Evolutionary conservation across 1,140 invertebrate species (phyloP).

Genomic region (Agraylea sexmaculata): DNA sequence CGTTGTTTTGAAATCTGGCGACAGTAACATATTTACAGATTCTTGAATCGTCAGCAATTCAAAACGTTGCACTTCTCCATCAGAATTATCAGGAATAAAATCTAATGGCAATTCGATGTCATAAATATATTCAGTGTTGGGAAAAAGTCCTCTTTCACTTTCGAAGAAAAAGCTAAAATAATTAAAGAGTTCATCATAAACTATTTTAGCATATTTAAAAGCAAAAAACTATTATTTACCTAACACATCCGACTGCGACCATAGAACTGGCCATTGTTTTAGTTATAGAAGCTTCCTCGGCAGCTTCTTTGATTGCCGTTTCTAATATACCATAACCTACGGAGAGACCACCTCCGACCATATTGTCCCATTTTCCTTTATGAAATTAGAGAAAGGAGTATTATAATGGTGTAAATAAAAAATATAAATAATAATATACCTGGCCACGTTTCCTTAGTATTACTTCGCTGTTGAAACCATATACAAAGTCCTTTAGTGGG

Average conservation of each 20-base stretch:
- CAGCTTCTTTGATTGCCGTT: constrained; percentile 84
- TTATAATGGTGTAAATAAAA: no score
- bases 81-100: constrained; percentile 79
- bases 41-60: constrained; percentile 70
- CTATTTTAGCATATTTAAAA: constrained; percentile 4
- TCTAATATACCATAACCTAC: constrained; percentile 77
- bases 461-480: constrained; percentile 84
- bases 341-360: constrained; percentile 85
- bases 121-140: constrained; percentile 91
- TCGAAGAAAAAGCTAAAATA: constrained; percentile 74
- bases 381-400: constrained; percentile 12
- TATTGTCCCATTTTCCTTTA: constrained; percentile 85
- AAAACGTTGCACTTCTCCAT: constrained; percentile 88
- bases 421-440: no score
- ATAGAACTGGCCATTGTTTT: constrained; percentile 59
- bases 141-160: constrained; percentile 82
- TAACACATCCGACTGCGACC: constrained; percentile 70
- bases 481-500: constrained; percentile 75
- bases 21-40: constrained; percentile 66
- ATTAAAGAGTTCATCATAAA: constrained; percentile 6
- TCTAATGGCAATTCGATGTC: constrained; percentile 83
- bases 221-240: constrained; percentile 36
- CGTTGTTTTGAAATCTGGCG: constrained; percentile 83
- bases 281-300: constrained; percentile 84
- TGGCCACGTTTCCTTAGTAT: constrained; percentile 89